Evolutionary conservation across 2,113 vertebrate species (phyloP).

Genomic region (Scomber scombrus): DNA sequence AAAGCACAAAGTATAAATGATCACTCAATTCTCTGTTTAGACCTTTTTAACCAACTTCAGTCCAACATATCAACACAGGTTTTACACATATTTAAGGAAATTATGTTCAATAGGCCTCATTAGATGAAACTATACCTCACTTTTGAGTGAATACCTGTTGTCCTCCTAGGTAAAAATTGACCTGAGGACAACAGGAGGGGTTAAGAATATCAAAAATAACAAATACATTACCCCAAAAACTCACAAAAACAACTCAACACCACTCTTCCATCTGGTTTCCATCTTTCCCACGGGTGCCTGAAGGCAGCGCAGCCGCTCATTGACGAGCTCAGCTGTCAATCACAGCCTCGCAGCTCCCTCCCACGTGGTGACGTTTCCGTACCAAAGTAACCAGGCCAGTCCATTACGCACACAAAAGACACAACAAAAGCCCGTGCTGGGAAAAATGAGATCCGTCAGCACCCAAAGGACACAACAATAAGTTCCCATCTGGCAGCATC

Average conservation of each 20-base stretch:
- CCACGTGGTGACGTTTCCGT: constrained; percentile 79
- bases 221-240: not conserved
- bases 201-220: too few relatives aligned
- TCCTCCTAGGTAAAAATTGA: too few relatives aligned
- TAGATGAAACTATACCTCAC: too few relatives aligned
- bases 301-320: constrained; percentile 61
- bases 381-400: constrained; percentile 81
- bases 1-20: too few relatives aligned
- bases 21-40: too few relatives aligned
- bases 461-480: constrained; percentile 60
- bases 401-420: constrained; percentile 84
- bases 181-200: too few relatives aligned
- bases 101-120: too few relatives aligned
- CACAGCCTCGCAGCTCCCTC: constrained; percentile 59
- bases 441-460: constrained; percentile 73
- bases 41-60: too few relatives aligned
- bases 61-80: too few relatives aligned
- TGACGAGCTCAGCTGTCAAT: constrained; percentile 67
- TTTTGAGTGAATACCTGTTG: too few relatives aligned
- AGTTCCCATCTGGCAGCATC: constrained; percentile 57
- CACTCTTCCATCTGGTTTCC: not conserved
- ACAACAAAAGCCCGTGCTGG: constrained; percentile 83
- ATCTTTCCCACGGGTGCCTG: constrained; percentile 59
- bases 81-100: too few relatives aligned
- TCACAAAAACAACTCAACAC: rapidly evolving